Evolutionary conservation across 1,140 invertebrate species (phyloP).

Genomic region (Ylistrum balloti): DNA sequence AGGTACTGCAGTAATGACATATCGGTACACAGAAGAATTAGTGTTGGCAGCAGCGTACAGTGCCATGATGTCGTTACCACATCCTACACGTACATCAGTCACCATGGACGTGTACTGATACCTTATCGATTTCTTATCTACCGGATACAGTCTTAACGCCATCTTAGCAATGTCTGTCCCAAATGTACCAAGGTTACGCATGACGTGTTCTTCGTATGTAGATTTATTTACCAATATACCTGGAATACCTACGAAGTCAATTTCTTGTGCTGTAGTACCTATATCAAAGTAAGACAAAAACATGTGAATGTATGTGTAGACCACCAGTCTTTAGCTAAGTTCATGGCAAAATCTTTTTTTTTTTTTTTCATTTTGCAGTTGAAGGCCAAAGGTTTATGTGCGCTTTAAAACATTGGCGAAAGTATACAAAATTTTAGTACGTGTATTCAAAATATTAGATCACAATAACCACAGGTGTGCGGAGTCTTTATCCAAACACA

Average conservation of each 20-base stretch:
- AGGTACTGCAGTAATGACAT: constrained; percentile 47
- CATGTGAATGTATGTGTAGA: too few relatives aligned
- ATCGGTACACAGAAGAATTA: constrained; percentile 49
- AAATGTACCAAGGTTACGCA: constrained; percentile 51
- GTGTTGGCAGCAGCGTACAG: not conserved
- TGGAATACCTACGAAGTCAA: constrained; percentile 46
- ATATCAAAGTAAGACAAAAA: not conserved
- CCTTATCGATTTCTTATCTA: constrained; percentile 12
- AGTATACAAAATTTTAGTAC: too few relatives aligned
- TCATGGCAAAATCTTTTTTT: too few relatives aligned
- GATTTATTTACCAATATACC: constrained; percentile 44
- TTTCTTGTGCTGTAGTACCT: constrained; percentile 62
- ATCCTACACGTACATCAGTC: constrained; percentile 52
- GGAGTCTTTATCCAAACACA: too few relatives aligned
- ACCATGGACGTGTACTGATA: constrained; percentile 59
- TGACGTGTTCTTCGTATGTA: constrained; percentile 49
- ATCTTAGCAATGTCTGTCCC: constrained; percentile 30
- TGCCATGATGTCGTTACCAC: constrained; percentile 50
- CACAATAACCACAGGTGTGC: too few relatives aligned
- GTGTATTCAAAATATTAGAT: too few relatives aligned
- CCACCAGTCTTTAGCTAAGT: too few relatives aligned
- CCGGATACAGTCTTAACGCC: constrained; percentile 55
- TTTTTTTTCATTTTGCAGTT: too few relatives aligned
- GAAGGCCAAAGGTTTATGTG: too few relatives aligned
- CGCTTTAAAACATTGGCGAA: too few relatives aligned